These are phyloP conservation scores for Tinea semifulvella DNA, from an alignment of 2,888 invertebrate species.

Conservation along the genomic window DNA sequence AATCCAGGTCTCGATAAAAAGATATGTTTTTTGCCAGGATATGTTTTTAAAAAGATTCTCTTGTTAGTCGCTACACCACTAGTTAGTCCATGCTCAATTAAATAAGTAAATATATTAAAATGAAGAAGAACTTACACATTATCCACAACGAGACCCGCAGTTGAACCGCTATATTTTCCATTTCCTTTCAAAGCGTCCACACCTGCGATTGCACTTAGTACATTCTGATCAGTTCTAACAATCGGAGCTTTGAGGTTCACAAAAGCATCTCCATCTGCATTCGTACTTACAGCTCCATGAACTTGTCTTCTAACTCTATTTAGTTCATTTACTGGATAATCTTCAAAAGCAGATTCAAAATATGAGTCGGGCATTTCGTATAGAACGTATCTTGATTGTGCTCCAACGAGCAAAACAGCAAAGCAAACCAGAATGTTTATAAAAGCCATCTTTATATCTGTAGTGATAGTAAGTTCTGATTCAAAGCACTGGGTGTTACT, in stretches of 20 bases:
- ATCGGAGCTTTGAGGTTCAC: background rate
- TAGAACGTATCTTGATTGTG: background rate
- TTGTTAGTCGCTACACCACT: too few relatives aligned
- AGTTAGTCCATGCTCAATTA: too few relatives aligned
- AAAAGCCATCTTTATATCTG: background rate
- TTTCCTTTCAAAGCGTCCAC: background rate
- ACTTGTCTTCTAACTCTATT: background rate
- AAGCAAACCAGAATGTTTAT: background rate
- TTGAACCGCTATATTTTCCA: background rate
- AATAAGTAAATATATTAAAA: too few relatives aligned
- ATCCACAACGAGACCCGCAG: background rate
- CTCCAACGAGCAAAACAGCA: background rate
- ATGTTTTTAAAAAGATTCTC: too few relatives aligned
- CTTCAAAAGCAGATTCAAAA: background rate
- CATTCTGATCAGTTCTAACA: background rate
- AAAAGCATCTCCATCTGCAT: background rate
- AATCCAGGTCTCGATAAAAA: too few relatives aligned
- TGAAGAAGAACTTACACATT: background rate
- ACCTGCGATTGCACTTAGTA: background rate
- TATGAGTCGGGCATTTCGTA: background rate
- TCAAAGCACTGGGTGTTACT: background rate
- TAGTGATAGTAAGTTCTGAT: background rate
- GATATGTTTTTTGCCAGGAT: too few relatives aligned
- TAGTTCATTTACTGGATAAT: background rate
- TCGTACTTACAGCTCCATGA: slow-evolving; percentile 7